Evolutionary conservation across 2,888 invertebrate species (phyloP), one percentile per base, ranked within the genome.

Genomic region (Acanthosepion esculentum): DNA sequence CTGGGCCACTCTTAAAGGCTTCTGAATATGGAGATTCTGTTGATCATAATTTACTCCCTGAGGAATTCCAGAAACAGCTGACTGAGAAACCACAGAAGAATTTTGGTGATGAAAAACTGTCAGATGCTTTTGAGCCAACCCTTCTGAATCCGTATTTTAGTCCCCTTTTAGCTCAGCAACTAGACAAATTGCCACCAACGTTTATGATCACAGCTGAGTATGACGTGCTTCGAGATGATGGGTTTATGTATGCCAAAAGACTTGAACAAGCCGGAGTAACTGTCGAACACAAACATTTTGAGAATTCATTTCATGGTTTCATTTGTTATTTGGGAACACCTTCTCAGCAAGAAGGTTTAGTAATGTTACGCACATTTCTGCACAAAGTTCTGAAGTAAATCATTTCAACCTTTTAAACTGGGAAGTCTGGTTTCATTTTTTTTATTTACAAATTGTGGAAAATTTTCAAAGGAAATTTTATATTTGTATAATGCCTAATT

Each of bases 161-260:
- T 23, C 97, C 97, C 10, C 95, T 97, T 92, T 97, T 97, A 97
- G 96, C 96, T 53, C 96, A 95, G 12, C 96, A 97, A 53, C 95
- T 94, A 1, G 95, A 95, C 55, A 96, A 96, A 20, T 95, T 97
- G 23, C 97, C 97, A 5, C 95, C 95, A 48, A 96, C 97, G 0
- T 97, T 97, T 94, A 96, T 97, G 48, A 94, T 97, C 53, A 97
- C 97, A 0, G 97, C 97, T 94, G 97, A 97, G 95, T 97, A 97
- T 95, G 97, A 97, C 95, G 96, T 97, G 5, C 95, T 97, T 18
- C 95, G 97, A 12, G 97, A 97, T 95, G 97, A 97, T 94, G 97
- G 97, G 15, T 93, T 97, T 15, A 96, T 97, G 94, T 97, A 97
- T 95, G 97, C 96, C 18, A 95, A 96, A 94, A 95, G 97, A 94